These are phyloP conservation scores for Hippoglossus hippoglossus DNA, from an alignment of 2,797 vertebrate genomes.

Conservation along the genomic window DNA sequence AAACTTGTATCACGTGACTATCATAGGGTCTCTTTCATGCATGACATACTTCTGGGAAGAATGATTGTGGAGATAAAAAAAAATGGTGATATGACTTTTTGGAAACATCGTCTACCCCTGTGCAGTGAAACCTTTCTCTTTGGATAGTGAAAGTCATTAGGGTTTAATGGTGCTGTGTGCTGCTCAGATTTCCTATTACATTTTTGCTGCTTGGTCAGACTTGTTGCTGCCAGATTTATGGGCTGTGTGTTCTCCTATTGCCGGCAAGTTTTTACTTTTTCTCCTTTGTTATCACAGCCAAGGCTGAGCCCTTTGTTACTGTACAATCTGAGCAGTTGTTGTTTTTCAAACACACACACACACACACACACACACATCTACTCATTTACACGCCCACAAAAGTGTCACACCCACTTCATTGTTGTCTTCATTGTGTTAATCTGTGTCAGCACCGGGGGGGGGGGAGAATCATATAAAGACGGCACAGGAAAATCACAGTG, in stretches of 20 bases:
- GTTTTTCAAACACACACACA: conserved; percentile 31
- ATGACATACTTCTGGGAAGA: too few species aligned
- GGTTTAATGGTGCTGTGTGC: conserved; percentile 12
- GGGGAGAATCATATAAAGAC: conserved; percentile 4
- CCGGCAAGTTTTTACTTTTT: conserved; percentile 27
- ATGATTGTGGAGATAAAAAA: too few species aligned
- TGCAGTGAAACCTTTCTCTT: conserved; percentile 8
- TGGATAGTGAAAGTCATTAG: conserved; percentile 29
- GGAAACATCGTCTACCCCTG: too few species aligned
- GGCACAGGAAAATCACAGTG: conserved; percentile 8
- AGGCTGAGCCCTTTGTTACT: conserved; percentile 54
- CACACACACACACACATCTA: conserved; percentile 10
- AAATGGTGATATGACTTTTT: background rate
- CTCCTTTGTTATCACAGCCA: conserved; percentile 53
- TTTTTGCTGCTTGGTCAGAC: conserved; percentile 37
- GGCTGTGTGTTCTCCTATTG: conserved; percentile 35
- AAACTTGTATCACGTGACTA: background rate
- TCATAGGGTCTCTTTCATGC: background rate
- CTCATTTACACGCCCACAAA: background rate
- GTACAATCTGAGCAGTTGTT: conserved; percentile 49
- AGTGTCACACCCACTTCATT: conserved; percentile 45
- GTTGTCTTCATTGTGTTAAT: conserved; percentile 34
- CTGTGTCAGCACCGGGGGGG: background rate
- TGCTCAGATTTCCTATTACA: conserved; percentile 25
- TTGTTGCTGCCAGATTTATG: conserved; percentile 42